phyloP scores from a whole-genome alignment of 2,797 vertebrate genomes.

The Alectoris magna region DNA sequence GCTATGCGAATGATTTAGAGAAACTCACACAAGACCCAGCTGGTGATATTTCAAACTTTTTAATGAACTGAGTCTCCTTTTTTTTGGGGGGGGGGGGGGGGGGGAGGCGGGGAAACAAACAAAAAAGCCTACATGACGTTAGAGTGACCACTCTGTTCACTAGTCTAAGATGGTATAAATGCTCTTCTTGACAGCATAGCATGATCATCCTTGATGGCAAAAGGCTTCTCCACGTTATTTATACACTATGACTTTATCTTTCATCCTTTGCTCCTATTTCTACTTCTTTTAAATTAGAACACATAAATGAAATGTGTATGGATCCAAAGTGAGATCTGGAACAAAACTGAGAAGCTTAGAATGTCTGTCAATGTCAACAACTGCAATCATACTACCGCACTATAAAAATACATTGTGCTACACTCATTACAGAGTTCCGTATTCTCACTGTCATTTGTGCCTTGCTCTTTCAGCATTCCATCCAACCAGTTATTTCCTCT shows the following conservation, averaged over 20 bases:
- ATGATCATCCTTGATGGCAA: background rate
- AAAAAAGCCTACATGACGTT: background rate
- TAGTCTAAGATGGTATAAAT: background rate
- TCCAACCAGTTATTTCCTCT: background rate
- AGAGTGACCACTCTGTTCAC: background rate
- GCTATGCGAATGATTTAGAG: background rate
- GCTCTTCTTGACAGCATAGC: background rate
- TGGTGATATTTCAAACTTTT: background rate
- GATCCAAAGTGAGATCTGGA: conserved; percentile 43
- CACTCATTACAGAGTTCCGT: background rate
- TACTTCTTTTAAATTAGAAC: conserved; percentile 54
- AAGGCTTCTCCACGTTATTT: background rate
- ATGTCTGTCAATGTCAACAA: background rate
- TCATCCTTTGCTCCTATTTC: conserved; percentile 44
- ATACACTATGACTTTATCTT: conserved; percentile 4
- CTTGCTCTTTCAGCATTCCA: background rate
- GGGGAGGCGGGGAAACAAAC: background rate
- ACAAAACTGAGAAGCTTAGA: conserved; percentile 32
- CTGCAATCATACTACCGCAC: background rate
- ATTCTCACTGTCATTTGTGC: background rate
- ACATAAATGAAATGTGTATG: background rate
- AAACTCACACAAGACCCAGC: background rate
- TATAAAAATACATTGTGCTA: background rate
- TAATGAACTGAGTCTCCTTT: background rate
- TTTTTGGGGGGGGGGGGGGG: too few species aligned